Conservation (phyloP, 1,140 invertebrate genomes). For the Bombus polaris region DNA sequence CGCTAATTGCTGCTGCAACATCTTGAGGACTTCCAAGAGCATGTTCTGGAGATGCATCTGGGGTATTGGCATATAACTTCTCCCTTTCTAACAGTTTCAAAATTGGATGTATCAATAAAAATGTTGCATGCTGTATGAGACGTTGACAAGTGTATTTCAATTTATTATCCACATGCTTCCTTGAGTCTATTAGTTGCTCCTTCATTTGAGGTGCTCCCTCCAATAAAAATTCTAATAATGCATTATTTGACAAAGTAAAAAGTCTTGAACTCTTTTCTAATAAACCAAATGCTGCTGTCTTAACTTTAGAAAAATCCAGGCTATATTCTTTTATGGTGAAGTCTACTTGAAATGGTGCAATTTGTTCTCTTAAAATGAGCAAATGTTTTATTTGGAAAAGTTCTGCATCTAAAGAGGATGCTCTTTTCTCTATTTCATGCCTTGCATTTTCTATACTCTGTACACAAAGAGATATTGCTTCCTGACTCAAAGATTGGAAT, state of each 20-base stretch:
- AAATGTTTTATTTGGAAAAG: constrained; percentile 99
- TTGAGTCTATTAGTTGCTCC: constrained; percentile 95
- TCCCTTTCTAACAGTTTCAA: constrained; percentile 90
- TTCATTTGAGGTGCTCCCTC: constrained; percentile 96
- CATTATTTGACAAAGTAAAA: constrained; percentile 95
- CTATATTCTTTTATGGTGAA: constrained; percentile 96
- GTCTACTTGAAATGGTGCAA: constrained; percentile 98
- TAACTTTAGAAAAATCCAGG: constrained; percentile 95
- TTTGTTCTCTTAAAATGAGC: constrained; percentile 97
- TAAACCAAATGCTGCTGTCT: constrained; percentile 92
- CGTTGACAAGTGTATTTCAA: constrained; percentile 95
- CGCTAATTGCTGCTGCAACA: constrained; percentile 81
- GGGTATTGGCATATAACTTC: constrained; percentile 79
- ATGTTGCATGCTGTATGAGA: constrained; percentile 93
- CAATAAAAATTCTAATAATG: constrained; percentile 94
- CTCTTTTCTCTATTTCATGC: constrained; percentile 86
- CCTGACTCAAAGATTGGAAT: constrained; percentile 98
- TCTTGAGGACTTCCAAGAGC: constrained; percentile 82
- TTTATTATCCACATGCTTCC: constrained; percentile 96
- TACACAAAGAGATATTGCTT: constrained; percentile 95
- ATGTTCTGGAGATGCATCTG: constrained; percentile 80
- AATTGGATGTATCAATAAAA: constrained; percentile 89
- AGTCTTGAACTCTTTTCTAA: constrained; percentile 93
- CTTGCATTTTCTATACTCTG: constrained; percentile 93
- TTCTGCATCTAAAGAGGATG: constrained; percentile 93